phyloP scores from a whole-genome alignment of 2,888 invertebrate species.

The Orchesellides sinensis region DNA sequence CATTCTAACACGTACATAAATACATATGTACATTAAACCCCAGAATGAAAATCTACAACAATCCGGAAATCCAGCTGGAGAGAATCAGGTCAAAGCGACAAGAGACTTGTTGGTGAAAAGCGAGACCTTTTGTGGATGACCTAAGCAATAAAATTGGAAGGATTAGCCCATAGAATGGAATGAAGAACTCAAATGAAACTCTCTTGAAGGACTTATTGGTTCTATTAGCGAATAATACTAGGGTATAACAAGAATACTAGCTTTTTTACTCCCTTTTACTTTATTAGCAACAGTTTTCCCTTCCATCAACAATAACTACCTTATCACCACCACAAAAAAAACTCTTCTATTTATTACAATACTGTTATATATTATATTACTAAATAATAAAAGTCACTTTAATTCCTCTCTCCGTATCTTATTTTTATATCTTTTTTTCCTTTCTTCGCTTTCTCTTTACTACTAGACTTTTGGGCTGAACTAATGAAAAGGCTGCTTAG shows the following conservation, averaged over 20 bases:
- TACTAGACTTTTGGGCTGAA: neutral
- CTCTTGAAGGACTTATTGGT: conserved; percentile 29
- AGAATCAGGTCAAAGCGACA: conserved; percentile 51
- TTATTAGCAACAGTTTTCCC: neutral
- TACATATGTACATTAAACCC: too few relatives aligned
- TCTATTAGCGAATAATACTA: neutral
- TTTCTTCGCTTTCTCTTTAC: neutral
- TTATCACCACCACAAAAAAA: neutral
- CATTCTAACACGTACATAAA: too few relatives aligned
- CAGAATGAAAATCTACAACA: too few relatives aligned
- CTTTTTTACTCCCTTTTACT: too few relatives aligned
- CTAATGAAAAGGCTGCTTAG: neutral
- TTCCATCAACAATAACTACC: neutral
- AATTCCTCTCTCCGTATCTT: neutral
- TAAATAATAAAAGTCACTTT: neutral
- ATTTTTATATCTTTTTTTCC: neutral
- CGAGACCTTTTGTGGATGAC: neutral
- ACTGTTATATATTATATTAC: too few relatives aligned
- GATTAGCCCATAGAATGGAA: conserved; percentile 36
- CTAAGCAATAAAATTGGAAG: conserved; percentile 27
- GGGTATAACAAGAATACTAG: neutral
- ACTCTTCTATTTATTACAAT: too few relatives aligned
- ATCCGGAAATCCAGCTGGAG: conserved; percentile 66
- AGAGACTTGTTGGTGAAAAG: neutral
- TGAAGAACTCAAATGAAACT: conserved; percentile 38